Conservation (phyloP, 2,888 invertebrate species). For the Cantharis rufa region DNA sequence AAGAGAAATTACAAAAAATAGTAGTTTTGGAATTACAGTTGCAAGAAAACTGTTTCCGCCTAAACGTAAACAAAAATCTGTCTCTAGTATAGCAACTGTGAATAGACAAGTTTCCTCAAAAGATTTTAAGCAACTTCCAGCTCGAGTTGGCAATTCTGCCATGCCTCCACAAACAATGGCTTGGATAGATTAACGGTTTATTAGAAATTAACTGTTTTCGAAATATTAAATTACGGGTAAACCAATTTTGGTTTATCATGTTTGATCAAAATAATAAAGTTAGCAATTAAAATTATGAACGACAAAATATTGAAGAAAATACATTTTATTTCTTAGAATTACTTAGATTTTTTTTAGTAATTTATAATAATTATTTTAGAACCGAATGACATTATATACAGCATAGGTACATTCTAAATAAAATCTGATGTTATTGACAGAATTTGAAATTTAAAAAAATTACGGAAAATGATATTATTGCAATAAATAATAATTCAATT, state of each 20-base stretch:
- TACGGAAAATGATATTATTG: background rate
- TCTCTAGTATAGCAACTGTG: constrained; percentile 25
- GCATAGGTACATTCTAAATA: background rate
- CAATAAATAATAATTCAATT: background rate
- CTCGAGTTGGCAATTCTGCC: background rate
- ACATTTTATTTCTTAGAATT: background rate
- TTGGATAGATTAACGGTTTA: constrained; percentile 34
- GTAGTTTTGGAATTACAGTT: constrained; percentile 50
- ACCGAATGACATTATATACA: background rate
- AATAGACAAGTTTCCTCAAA: background rate
- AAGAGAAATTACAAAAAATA: constrained; percentile 46
- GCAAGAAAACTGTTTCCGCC: constrained; percentile 45
- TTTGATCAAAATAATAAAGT: background rate
- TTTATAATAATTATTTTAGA: background rate
- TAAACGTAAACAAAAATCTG: constrained; percentile 30
- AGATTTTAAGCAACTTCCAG: background rate
- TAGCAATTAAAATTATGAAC: background rate
- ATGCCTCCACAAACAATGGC: constrained; percentile 19
- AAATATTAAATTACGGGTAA: background rate
- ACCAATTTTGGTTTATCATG: background rate
- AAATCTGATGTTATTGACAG: no score
- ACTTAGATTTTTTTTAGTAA: background rate
- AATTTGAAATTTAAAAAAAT: no score
- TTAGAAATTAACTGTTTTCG: background rate
- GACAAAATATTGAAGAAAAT: background rate